These are phyloP conservation scores for Siniperca scherzeri DNA, from an alignment of 2,797 vertebrate genomes.

Conservation along the genomic window DNA sequence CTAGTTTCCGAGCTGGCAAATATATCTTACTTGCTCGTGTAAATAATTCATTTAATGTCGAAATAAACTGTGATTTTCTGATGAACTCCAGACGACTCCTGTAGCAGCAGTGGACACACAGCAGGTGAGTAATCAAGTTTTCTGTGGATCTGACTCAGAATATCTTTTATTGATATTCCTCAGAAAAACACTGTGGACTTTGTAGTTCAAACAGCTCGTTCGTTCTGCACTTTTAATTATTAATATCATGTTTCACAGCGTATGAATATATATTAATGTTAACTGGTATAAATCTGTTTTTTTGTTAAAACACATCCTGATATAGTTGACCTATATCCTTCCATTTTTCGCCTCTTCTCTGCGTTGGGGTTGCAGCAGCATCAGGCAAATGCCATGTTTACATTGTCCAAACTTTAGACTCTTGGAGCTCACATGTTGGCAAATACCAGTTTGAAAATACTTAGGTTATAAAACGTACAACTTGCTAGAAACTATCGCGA, in stretches of 20 bases:
- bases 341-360: not conserved
- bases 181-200: conserved; percentile 4
- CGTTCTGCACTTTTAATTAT: not conserved
- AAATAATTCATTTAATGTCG: not conserved
- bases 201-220: conserved; percentile 12
- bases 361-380: not conserved
- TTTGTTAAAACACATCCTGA: not conserved
- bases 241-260: not conserved
- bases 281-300: not conserved
- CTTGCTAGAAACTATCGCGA: no score
- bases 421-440: not conserved
- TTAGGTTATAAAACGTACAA: no score
- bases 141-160: not conserved
- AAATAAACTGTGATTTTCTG: not conserved
- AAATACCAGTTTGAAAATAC: not conserved
- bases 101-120: not conserved
- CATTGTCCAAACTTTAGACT: not conserved
- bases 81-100: not conserved
- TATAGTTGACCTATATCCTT: not conserved
- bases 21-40: not conserved
- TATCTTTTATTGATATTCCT: not conserved
- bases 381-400: not conserved
- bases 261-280: not conserved
- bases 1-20: not conserved
- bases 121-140: not conserved